Evolutionary conservation across 2,888 invertebrate species (phyloP), one percentile per base, ranked within the genome.

Genomic region (Chirona hameri): DNA sequence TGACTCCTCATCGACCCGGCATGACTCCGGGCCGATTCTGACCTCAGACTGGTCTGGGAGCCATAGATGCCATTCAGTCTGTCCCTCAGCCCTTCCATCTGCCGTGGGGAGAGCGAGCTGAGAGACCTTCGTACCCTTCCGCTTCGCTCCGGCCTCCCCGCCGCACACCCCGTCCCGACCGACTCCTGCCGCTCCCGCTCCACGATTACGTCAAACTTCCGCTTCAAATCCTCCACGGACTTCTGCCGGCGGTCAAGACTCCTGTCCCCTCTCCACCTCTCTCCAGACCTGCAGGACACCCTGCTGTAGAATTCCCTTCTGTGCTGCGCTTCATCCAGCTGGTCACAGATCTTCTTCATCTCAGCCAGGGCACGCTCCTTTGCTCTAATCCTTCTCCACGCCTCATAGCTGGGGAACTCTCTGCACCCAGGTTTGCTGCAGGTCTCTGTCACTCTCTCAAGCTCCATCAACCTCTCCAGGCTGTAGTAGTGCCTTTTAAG

Each of bases 301-400:
- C 92, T 91, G 88, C 94, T 96, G 27, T 96, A 89, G 86, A 97
- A 93, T 87, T 95, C 95, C 84, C 94, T 93, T 86, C 95, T 93
- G 85, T 91, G 92, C 88, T 96, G 95, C 69, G 93, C 94, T 79
- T 91, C 89, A 87, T 93, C 93, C 46, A 97, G 89, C 87, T 95
- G 94, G 29, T 90, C 90, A 85, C 95, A 94, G 18, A 97, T 89
- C 85, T 91, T 90, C 85, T 93, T 92, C 83, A 97, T 88, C 88
- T 97, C 97, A 85, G 92, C 91, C 87, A 95, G 95, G 0, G 95
- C 95, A 85, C 92, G 91, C 88, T 95, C 95, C 85, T 93, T 92
- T 12, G 91, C 91, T 82, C 95, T 90, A 29, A 95, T 91, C 88
- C 92, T 92, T 87, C 92, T 93, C 96, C 96, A 96, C 83, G 94